These are phyloP conservation scores for Pharmacophagus antenor DNA, from an alignment of 2,888 invertebrate species.

Conservation along the genomic window DNA sequence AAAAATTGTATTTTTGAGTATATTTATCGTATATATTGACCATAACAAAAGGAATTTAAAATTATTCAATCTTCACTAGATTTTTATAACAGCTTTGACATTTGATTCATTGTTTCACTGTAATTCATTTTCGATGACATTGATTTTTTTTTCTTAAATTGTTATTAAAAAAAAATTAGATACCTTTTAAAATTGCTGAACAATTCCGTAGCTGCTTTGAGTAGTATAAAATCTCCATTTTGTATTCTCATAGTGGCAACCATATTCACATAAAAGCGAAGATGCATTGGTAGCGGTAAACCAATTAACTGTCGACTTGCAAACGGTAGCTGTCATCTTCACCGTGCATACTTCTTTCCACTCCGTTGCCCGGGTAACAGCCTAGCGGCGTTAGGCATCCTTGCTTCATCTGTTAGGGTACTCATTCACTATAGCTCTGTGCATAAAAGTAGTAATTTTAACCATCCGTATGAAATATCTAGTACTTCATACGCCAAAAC, in stretches of 20 bases:
- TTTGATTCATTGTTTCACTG: no score
- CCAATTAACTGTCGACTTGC: constrained; percentile 49
- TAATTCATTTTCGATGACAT: no score
- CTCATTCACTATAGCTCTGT: background rate
- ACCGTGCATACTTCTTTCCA: constrained; percentile 37
- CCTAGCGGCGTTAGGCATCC: constrained; percentile 25
- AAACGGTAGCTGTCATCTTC: constrained; percentile 54
- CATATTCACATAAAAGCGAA: constrained; percentile 29
- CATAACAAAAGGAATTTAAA: no score
- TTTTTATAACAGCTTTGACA: no score
- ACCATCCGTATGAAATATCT: no score
- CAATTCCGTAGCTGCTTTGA: background rate
- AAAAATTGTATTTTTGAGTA: no score
- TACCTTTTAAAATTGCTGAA: no score
- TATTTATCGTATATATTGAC: no score
- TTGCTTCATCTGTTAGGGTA: constrained; percentile 11
- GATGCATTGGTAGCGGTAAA: constrained; percentile 42
- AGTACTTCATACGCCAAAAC: no score
- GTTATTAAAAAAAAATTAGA: no score
- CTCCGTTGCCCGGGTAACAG: constrained; percentile 38
- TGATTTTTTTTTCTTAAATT: no score
- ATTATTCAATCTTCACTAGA: no score
- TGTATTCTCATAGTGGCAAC: constrained; percentile 13
- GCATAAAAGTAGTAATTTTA: background rate
- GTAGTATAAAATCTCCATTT: background rate